Evolutionary conservation across 2,113 vertebrate species (phyloP).

Genomic region (Megaceryle maxima): DNA sequence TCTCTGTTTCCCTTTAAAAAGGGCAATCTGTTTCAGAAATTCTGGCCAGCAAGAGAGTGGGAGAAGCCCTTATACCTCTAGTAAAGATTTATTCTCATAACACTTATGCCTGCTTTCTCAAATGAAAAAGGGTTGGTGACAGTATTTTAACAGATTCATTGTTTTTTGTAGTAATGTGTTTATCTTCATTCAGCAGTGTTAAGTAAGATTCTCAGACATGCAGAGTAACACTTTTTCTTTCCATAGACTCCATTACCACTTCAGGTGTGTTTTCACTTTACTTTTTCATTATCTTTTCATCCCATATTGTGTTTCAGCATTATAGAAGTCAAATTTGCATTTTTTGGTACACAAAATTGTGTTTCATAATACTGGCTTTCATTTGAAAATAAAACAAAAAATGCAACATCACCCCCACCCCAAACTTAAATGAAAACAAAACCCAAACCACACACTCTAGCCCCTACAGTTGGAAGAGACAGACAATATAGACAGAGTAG

Average conservation of each 20-base stretch:
- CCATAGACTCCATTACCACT: background rate
- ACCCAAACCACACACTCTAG: fast-evolving
- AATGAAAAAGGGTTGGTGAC: background rate
- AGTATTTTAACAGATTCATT: background rate
- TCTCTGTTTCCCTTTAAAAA: background rate
- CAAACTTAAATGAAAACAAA: background rate
- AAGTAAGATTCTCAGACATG: background rate
- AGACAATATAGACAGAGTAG: background rate
- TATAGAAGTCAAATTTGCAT: background rate
- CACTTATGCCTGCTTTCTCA: background rate
- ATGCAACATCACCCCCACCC: background rate
- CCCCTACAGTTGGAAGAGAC: background rate
- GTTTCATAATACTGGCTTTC: background rate
- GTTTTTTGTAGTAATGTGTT: background rate
- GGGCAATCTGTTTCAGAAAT: background rate
- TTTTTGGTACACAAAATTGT: background rate
- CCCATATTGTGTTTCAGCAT: background rate
- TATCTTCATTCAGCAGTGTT: background rate
- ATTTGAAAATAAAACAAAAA: background rate
- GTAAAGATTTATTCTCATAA: background rate
- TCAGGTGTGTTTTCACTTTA: background rate
- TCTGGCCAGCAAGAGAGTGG: background rate
- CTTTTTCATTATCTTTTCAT: background rate
- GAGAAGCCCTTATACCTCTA: background rate
- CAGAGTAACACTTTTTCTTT: background rate